These are phyloP conservation scores for Kryptolebias ocellatus DNA, from an alignment of 2,797 vertebrate genomes.

Conservation along the genomic window DNA sequence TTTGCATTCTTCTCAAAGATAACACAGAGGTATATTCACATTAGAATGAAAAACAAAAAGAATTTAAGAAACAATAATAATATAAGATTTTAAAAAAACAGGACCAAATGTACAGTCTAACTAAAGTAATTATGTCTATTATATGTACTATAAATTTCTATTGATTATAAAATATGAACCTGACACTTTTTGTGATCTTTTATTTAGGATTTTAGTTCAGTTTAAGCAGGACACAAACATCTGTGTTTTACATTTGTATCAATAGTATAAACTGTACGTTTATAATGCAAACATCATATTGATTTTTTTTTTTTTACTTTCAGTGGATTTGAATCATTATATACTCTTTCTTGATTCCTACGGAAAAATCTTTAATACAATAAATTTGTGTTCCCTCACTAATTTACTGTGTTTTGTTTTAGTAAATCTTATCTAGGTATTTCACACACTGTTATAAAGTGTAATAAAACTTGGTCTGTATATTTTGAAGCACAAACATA, in stretches of 20 bases:
- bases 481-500: conserved; percentile 59
- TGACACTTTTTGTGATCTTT: too few species aligned
- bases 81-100: too few species aligned
- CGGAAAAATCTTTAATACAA: conserved; percentile 14
- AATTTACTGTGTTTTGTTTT: conserved; percentile 7
- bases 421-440: conserved; percentile 9
- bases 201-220: too few species aligned
- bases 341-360: neutral
- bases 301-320: too few species aligned
- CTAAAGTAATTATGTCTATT: too few species aligned
- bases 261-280: neutral
- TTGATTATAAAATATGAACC: too few species aligned
- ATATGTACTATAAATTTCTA: too few species aligned
- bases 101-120: too few species aligned
- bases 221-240: neutral
- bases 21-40: too few species aligned
- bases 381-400: neutral
- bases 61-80: too few species aligned
- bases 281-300: neutral
- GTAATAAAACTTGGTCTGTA: conserved; percentile 23
- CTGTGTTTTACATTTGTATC: neutral
- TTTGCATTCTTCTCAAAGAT: too few species aligned
- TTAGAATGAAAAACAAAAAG: too few species aligned
- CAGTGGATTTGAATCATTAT: neutral
- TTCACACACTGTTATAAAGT: conserved; percentile 29